These are phyloP conservation scores for Fopius arisanus DNA, from an alignment of 1,140 invertebrate species.

Conservation along the genomic window DNA sequence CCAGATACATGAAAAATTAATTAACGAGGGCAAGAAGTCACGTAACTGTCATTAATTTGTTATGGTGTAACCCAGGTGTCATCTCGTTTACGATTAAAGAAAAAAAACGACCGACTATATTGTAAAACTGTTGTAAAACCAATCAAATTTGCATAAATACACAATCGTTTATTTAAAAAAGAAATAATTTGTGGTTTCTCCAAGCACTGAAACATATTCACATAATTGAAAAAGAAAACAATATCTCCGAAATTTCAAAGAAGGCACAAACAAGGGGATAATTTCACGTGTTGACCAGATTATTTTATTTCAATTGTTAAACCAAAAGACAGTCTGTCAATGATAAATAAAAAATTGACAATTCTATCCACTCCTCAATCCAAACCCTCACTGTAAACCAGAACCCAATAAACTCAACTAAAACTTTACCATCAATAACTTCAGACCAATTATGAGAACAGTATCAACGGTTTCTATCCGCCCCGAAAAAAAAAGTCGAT, in stretches of 20 bases:
- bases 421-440: neutral
- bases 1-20: neutral
- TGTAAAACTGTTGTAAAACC: slow-evolving; percentile 54
- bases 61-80: slow-evolving; percentile 9
- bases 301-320: too few species aligned
- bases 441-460: neutral
- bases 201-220: too few species aligned
- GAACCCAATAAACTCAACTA: neutral
- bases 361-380: too few species aligned
- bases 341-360: too few species aligned
- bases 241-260: too few species aligned
- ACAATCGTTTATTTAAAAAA: slow-evolving; percentile 56
- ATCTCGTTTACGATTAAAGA: neutral
- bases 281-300: too few species aligned
- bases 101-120: slow-evolving; percentile 29
- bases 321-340: too few species aligned
- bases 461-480: neutral
- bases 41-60: slow-evolving; percentile 9
- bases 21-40: neutral
- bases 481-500: neutral
- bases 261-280: too few species aligned
- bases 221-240: too few species aligned
- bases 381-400: too few species aligned
- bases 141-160: slow-evolving; percentile 61
- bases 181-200: neutral